Conservation (phyloP, 2,888 invertebrate genomes). For the Blomia tropicalis region DNA sequence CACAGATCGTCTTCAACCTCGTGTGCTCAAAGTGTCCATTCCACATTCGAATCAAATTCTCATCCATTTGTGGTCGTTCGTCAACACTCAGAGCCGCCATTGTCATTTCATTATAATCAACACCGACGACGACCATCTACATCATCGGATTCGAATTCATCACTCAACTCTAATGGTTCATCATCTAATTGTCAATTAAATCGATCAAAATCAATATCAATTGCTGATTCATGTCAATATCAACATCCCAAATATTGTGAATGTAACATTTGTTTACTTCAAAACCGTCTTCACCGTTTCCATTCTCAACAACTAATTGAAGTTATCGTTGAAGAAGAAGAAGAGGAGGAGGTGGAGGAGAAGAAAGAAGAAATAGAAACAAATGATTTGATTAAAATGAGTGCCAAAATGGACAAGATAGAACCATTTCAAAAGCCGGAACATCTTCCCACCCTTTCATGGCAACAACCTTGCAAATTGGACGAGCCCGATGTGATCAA, state of each 20-base stretch:
- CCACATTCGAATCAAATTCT: neutral
- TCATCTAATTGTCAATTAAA: neutral
- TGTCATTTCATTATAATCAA: neutral
- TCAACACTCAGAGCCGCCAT: neutral
- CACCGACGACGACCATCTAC: neutral
- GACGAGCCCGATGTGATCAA: slow-evolving; percentile 6
- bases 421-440: slow-evolving; percentile 11
- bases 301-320: neutral
- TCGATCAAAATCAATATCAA: neutral
- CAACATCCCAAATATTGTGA: slow-evolving; percentile 4
- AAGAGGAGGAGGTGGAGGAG: neutral
- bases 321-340: neutral
- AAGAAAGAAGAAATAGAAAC: neutral
- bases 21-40: neutral
- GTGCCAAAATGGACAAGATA: neutral
- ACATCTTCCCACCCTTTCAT: neutral
- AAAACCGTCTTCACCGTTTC: neutral
- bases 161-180: neutral
- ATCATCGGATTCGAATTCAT: neutral
- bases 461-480: neutral
- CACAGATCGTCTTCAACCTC: neutral
- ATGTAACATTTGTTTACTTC: neutral
- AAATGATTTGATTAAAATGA: neutral
- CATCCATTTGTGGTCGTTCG: neutral
- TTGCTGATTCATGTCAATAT: neutral